phyloP scores from a whole-genome alignment of 2,113 vertebrate species.

The Hippolais icterina region DNA sequence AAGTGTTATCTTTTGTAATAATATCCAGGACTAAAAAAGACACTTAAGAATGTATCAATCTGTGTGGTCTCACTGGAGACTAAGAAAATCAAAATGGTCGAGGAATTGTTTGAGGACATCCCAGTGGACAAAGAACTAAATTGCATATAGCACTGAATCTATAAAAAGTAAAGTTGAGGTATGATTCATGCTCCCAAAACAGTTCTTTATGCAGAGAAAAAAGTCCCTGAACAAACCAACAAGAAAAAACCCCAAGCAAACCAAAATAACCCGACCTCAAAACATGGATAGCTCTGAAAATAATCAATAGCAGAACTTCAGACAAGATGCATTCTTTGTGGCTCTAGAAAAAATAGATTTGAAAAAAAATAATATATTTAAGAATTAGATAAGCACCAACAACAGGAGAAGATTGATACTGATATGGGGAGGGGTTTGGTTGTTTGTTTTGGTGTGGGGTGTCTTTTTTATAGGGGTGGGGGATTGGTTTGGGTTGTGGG shows the following conservation, averaged over 20 bases:
- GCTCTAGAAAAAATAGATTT: not conserved
- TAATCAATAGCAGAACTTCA: not conserved
- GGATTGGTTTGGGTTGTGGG: no score
- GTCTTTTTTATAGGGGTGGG: rapidly evolving
- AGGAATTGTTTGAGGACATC: not conserved
- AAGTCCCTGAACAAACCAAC: not conserved
- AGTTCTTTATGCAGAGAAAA: not conserved
- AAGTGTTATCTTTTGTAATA: not conserved
- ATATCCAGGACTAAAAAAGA: not conserved
- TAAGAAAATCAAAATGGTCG: not conserved
- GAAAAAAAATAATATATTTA: no score
- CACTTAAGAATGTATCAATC: not conserved
- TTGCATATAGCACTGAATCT: not conserved
- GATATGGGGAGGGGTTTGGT: not conserved
- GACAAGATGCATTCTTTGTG: not conserved
- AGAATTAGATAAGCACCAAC: not conserved
- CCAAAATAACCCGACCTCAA: not conserved
- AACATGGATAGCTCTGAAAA: not conserved
- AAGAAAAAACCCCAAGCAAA: not conserved
- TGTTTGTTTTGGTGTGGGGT: not conserved
- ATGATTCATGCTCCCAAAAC: not conserved
- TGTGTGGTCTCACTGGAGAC: not conserved
- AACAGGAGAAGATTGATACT: not conserved
- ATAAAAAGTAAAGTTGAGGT: not conserved
- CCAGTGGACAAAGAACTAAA: not conserved